phyloP scores from a whole-genome alignment of 2,113 vertebrate genomes.

The Xenopus laevis region DNA sequence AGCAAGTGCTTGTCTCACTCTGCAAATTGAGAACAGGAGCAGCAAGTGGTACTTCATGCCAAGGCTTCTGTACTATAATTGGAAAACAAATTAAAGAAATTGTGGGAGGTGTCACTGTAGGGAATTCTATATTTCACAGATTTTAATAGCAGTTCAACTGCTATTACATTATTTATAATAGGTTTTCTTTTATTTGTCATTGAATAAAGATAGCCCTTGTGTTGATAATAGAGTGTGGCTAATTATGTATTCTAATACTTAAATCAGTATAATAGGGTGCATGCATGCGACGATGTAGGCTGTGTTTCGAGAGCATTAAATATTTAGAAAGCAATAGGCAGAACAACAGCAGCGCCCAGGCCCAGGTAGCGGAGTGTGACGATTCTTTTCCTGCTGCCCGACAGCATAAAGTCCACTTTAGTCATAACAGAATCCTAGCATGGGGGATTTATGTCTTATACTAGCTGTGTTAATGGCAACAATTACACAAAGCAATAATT shows the following conservation, averaged over 20 bases:
- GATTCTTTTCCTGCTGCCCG: background rate
- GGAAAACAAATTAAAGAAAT: constrained; percentile 44
- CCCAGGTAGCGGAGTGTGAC: background rate
- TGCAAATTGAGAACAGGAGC: constrained; percentile 38
- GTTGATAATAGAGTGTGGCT: constrained; percentile 32
- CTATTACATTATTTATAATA: constrained; percentile 41
- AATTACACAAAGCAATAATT: constrained; percentile 22
- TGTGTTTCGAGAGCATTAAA: constrained; percentile 12
- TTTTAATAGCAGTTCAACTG: constrained; percentile 39
- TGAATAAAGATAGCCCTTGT: constrained; percentile 33
- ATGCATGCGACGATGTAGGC: constrained; percentile 14
- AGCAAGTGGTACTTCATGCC: constrained; percentile 19
- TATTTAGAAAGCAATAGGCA: constrained; percentile 19
- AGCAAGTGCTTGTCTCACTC: no score
- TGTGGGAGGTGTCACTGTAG: constrained; percentile 32
- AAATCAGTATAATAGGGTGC: constrained; percentile 22
- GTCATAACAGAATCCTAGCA: constrained; percentile 1
- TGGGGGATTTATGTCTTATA: constrained; percentile 14
- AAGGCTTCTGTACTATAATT: constrained; percentile 34
- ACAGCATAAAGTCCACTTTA: constrained; percentile 19
- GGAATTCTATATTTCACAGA: constrained; percentile 34
- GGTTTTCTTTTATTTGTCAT: constrained; percentile 29
- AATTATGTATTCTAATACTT: constrained; percentile 35
- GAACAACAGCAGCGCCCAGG: background rate
- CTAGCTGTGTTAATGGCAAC: constrained; percentile 7